Evolutionary conservation across 2,888 invertebrate genomes (phyloP), one percentile per base, ranked within the genome.

Genomic region (Brassicogethes aeneus): DNA sequence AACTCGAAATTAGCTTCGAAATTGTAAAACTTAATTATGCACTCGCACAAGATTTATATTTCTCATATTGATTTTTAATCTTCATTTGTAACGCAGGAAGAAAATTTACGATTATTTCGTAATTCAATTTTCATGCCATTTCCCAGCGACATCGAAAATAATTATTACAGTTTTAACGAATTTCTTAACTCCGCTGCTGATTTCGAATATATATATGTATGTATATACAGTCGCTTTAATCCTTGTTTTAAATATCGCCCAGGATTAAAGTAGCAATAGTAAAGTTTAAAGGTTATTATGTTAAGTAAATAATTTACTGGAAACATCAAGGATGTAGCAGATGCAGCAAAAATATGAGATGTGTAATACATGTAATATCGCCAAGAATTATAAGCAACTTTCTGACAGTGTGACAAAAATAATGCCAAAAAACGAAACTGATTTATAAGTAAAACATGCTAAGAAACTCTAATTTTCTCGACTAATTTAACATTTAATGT

Each of bases 401-500:
- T 23, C 5, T 23, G 23, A 23, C 23, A 23, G 23, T 23, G 23
- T 23, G 23, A 23, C 23, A 23, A 23, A 23, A 23, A 23, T 23
- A 23, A 5, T 5, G 23, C 23, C 10, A 23, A 23, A 23, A 10
- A 23, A 23, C 34, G 34, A 42, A 39, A 32, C 46, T 59, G 60
- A 60, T 61, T 61, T 62, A 62, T 61, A 52, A 48, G 54, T 50
- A 57, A 57, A 60, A 57, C 57, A 60, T 57, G 59, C 54, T 59
- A 60, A 60, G 60, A 60, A 62, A 62, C 47, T 60, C 53, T 60
- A 62, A 64, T 64, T 63, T 62, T 52, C 57, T 56, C 54, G 54
- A 55, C 56, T 60, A 62, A 62, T 60, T 63, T 60, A 61, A 59
- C 61, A 62, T 59, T 56, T 54, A 59, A 58, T 56, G 60, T 62